A percentile compares a stretch with the other conserved stretches of the same genome.
Evolutionary conservation across 2,797 vertebrate genomes (phyloP).

Genomic region (Phataginus tricuspis): DNA sequence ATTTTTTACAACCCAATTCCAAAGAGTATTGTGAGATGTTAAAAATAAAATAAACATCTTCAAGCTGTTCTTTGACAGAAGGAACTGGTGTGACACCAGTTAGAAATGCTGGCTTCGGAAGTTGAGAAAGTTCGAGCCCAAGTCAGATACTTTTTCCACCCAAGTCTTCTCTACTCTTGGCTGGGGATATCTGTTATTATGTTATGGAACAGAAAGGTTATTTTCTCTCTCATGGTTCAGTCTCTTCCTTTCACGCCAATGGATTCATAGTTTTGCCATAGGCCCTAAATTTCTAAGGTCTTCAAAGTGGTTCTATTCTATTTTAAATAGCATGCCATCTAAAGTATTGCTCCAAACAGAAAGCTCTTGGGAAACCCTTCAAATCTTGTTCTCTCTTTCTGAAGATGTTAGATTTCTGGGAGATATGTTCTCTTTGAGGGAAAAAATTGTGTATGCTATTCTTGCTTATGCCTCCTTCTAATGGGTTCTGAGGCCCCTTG

Average conservation of each 20-base stretch:
- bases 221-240: not conserved
- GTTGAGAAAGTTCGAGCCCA: not conserved
- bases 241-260: not conserved
- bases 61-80: not conserved
- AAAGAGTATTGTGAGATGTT: not conserved
- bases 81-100: not conserved
- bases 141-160: not conserved
- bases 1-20: not conserved
- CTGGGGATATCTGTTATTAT: too few species aligned
- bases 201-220: not conserved
- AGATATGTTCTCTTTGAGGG: not conserved
- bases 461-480: not conserved
- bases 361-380: not conserved
- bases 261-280: not conserved
- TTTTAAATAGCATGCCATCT: not conserved
- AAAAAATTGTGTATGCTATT: rapidly evolving
- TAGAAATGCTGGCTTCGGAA: not conserved
- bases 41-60: not conserved
- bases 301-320: not conserved
- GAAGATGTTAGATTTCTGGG: not conserved
- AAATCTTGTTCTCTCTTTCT: not conserved
- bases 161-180: not conserved
- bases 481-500: not conserved
- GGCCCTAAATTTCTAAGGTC: not conserved
- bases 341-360: not conserved